phyloP scores from a whole-genome alignment of 1,140 invertebrate species.

The Drosophila baimaii region DNA sequence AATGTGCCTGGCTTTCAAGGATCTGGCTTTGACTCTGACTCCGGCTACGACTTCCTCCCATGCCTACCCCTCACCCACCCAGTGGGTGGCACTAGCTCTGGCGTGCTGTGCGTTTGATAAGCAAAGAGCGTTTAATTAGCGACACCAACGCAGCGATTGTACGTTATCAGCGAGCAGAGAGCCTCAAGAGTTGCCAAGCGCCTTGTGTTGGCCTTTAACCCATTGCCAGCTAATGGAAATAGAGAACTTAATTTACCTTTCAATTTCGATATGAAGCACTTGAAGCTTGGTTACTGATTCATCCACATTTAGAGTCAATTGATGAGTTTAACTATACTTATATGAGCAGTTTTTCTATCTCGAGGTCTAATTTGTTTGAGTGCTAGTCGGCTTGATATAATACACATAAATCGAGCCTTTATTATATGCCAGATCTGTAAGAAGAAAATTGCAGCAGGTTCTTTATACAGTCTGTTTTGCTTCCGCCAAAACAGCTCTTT shows the following conservation, averaged over 20 bases:
- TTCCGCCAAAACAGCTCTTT: no score
- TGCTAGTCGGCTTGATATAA: no score
- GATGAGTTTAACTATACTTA: neutral
- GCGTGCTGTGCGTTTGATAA: slow-evolving; percentile 72
- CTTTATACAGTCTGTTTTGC: no score
- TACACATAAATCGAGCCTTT: no score
- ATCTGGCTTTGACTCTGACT: slow-evolving; percentile 6
- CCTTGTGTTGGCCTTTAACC: slow-evolving; percentile 24
- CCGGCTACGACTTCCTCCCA: no score
- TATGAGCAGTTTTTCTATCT: no score
- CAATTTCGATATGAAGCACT: neutral
- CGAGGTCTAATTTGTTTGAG: no score
- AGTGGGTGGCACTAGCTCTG: slow-evolving; percentile 51
- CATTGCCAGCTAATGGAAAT: neutral
- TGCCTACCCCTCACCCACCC: neutral
- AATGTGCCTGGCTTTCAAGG: slow-evolving; percentile 30
- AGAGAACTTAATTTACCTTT: neutral
- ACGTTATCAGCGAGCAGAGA: slow-evolving; percentile 51
- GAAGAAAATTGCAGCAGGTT: no score
- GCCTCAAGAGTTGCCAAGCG: slow-evolving; percentile 54
- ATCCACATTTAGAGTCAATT: neutral
- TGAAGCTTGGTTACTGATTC: neutral
- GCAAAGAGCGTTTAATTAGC: slow-evolving; percentile 75
- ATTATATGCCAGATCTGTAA: no score
- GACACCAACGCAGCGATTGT: slow-evolving; percentile 30